Conservation (phyloP, 2,797 vertebrate genomes). For the Coracias cyanogaster region DNA sequence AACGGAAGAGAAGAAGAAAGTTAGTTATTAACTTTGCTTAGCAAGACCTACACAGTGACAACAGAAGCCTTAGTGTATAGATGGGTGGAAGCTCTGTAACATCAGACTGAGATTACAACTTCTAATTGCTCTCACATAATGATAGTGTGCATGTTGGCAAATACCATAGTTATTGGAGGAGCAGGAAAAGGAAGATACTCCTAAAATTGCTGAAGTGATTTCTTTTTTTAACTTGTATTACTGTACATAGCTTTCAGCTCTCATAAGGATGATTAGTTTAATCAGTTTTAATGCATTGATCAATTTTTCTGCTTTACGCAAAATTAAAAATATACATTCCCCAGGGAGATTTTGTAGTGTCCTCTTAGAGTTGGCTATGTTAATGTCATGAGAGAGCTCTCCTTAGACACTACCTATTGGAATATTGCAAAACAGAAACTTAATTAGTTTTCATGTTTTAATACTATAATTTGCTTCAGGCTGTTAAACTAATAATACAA, state of each 20-base stretch:
- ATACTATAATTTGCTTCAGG: background rate
- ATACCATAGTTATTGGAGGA: background rate
- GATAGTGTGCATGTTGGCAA: background rate
- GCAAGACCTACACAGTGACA: background rate
- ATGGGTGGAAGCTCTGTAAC: background rate
- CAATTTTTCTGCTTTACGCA: background rate
- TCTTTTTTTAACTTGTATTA: background rate
- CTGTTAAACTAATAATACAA: background rate
- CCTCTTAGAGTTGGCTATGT: background rate
- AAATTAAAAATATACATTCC: background rate
- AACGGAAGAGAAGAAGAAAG: background rate
- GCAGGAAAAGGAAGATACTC: background rate
- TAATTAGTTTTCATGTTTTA: background rate
- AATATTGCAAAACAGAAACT: background rate
- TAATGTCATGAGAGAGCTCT: background rate
- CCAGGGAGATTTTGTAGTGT: background rate
- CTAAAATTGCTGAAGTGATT: background rate
- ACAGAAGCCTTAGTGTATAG: background rate
- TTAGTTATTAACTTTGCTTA: background rate
- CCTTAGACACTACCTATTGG: background rate
- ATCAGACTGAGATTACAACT: background rate
- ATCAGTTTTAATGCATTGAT: background rate
- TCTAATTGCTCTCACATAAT: background rate
- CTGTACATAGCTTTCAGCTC: background rate
- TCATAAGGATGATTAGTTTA: background rate